Evolutionary conservation across 2,113 vertebrate species (phyloP).

Genomic region (Sorex araneus): DNA sequence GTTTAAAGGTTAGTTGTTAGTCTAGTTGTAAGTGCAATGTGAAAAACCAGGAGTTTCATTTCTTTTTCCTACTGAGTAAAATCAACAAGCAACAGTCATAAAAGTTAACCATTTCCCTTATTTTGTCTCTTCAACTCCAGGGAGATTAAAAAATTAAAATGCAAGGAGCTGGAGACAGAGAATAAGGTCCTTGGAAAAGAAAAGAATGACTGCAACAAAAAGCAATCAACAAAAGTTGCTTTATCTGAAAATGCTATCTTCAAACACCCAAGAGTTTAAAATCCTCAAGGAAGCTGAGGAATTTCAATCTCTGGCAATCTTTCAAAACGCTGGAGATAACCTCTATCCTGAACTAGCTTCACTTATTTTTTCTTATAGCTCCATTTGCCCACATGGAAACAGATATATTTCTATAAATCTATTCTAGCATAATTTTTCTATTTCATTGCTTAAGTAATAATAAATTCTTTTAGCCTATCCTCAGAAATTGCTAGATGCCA

Average conservation of each 20-base stretch:
- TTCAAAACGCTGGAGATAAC: constrained; percentile 54
- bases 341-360: constrained; percentile 7
- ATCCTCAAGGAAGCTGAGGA: constrained; percentile 44
- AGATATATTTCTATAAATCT: background rate
- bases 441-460: constrained; percentile 28
- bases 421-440: constrained; percentile 42
- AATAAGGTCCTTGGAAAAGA: too few relatives aligned
- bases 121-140: background rate
- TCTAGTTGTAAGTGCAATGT: background rate
- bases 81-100: constrained; percentile 12
- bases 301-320: constrained; percentile 27
- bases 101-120: background rate
- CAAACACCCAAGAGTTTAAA: constrained; percentile 45
- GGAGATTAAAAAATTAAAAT: constrained; percentile 43
- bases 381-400: constrained; percentile 28
- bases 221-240: constrained; percentile 42
- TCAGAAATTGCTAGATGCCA: constrained; percentile 43
- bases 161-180: background rate
- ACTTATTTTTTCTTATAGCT: constrained; percentile 49
- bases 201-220: constrained; percentile 25
- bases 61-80: background rate
- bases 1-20: constrained; percentile 33
- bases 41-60: constrained; percentile 15
- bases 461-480: constrained; percentile 21
- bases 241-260: constrained; percentile 47